These are phyloP conservation scores for Epinephelus coioides DNA, from an alignment of 2,797 vertebrate genomes.

Conservation along the genomic window DNA sequence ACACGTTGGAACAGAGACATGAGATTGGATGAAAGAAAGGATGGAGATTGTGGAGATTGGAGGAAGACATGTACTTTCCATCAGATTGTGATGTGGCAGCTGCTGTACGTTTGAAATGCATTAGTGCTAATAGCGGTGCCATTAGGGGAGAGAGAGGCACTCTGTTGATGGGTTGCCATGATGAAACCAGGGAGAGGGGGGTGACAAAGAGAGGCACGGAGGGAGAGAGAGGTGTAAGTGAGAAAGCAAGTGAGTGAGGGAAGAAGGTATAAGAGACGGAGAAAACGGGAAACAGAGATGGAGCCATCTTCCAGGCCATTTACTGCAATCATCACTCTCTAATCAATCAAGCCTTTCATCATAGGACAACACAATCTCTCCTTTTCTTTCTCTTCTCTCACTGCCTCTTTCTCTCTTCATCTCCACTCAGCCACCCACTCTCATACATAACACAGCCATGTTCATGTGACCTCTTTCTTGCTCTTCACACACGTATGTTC, in stretches of 20 bases:
- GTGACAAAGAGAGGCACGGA: conserved; percentile 57
- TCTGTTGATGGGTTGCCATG: conserved; percentile 90
- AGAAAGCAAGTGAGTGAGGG: conserved; percentile 77
- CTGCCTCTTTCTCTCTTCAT: conserved; percentile 58
- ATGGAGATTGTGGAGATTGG: conserved; percentile 74
- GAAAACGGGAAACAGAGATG: conserved; percentile 81
- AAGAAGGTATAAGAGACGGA: conserved; percentile 85
- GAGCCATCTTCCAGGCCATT: conserved; percentile 89
- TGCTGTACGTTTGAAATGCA: conserved; percentile 93
- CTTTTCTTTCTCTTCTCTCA: conserved; percentile 56
- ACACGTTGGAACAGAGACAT: conserved; percentile 45
- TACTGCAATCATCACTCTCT: conserved; percentile 89
- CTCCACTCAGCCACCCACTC: conserved; percentile 68
- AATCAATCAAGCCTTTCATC: conserved; percentile 92
- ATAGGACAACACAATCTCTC: conserved; percentile 82
- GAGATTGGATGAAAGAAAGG: conserved; percentile 65
- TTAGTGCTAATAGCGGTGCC: conserved; percentile 94
- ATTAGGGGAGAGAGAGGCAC: conserved; percentile 88
- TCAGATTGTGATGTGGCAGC: conserved; percentile 89
- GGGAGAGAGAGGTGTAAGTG: conserved; percentile 70
- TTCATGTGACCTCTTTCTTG: conserved; percentile 53
- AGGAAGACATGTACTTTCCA: conserved; percentile 85
- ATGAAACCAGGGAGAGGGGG: conserved; percentile 74
- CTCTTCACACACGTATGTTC: conserved; percentile 41
- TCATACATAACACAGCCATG: conserved; percentile 60